Conservation (phyloP, 2,797 vertebrate genomes). For the Mormyrops attenuatus region DNA sequence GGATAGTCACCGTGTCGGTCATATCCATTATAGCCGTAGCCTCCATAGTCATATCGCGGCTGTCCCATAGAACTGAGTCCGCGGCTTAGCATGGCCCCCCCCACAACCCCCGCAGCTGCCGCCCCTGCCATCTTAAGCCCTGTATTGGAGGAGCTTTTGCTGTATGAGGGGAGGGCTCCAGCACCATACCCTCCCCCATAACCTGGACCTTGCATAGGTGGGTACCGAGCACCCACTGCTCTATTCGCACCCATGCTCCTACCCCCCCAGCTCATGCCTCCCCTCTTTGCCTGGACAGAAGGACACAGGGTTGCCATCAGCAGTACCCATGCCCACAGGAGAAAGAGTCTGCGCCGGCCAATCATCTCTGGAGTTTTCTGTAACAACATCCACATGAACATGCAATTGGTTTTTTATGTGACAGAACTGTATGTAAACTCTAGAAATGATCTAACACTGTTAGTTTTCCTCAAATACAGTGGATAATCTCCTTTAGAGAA, state of each 20-base stretch:
- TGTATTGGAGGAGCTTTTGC: conserved; percentile 45
- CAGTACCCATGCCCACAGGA: conserved; percentile 45
- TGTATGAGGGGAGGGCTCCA: conserved; percentile 45
- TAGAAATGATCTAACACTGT: background rate
- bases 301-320: conserved; percentile 52
- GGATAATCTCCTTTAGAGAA: background rate
- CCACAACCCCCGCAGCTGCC: conserved; percentile 64
- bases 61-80: conserved; percentile 56
- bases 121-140: conserved; percentile 63
- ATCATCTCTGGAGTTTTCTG: conserved; percentile 42
- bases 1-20: conserved; percentile 28
- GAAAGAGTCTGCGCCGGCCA: conserved; percentile 24
- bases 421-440: background rate
- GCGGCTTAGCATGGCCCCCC: conserved; percentile 60
- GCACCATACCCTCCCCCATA: conserved; percentile 36
- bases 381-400: background rate
- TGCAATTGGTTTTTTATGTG: background rate
- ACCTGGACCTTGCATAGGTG: conserved; percentile 41
- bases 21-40: conserved; percentile 26
- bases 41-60: conserved; percentile 47
- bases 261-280: conserved; percentile 34
- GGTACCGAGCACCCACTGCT: conserved; percentile 34
- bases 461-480: background rate
- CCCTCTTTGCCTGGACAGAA: conserved; percentile 48
- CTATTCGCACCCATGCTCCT: conserved; percentile 21